A percentile compares a stretch with the other conserved stretches of the same genome.
Evolutionary conservation across 2,888 invertebrate genomes (phyloP).

Genomic region (Coelopa pilipes): DNA sequence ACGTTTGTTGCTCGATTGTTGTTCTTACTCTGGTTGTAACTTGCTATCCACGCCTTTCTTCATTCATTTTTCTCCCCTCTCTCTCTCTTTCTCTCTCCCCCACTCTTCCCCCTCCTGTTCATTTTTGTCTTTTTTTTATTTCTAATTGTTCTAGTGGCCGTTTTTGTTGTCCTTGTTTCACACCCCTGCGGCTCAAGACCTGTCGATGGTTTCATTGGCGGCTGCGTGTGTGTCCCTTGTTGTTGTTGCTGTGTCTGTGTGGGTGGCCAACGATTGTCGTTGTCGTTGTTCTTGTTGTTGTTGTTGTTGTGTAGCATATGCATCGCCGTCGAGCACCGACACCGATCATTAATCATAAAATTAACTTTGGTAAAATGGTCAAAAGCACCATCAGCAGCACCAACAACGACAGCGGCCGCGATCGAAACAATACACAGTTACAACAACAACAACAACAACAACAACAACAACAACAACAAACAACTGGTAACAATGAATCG

Average conservation of each 20-base stretch:
- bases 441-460: too few species aligned
- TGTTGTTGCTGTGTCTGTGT: not conserved
- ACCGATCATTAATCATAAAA: constrained; percentile 25
- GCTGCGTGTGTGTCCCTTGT: not conserved
- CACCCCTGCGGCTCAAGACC: not conserved
- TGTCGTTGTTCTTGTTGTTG: not conserved
- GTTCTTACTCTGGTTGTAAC: not conserved
- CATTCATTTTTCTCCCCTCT: too few species aligned
- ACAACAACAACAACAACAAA: too few species aligned
- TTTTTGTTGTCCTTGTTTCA: not conserved
- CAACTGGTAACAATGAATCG: too few species aligned
- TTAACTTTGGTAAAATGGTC: constrained; percentile 19
- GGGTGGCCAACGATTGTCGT: not conserved
- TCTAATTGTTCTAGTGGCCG: not conserved
- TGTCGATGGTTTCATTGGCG: not conserved
- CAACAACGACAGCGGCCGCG: not conserved
- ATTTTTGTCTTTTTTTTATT: not conserved
- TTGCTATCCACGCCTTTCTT: too few species aligned
- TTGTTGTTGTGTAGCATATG: constrained; percentile 18
- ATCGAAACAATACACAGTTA: not conserved
- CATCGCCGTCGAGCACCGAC: constrained; percentile 6
- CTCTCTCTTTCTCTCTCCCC: too few species aligned
- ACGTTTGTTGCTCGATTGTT: too few species aligned
- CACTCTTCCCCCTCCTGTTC: not conserved
- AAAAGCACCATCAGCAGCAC: constrained; percentile 9